Percentiles rank a stretch among this genome's conserved stretches.
Evolutionary conservation across 2,113 vertebrate genomes (phyloP).

Genomic region (Isurus oxyrinchus): DNA sequence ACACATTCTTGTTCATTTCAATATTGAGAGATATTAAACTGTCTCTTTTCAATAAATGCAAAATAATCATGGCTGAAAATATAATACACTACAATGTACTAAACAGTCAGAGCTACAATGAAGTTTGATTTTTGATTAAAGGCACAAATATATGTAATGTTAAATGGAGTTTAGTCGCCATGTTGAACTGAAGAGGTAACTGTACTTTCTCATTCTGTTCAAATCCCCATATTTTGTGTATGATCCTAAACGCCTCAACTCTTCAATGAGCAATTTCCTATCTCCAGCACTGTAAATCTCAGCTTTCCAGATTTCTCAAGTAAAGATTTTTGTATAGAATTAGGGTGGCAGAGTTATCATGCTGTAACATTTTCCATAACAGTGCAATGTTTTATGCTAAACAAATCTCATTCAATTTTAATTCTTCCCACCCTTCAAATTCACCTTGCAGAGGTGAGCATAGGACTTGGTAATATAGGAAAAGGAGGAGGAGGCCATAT

Average conservation of each 20-base stretch:
- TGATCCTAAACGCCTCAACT: background rate
- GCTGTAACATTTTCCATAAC: background rate
- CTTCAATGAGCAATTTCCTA: background rate
- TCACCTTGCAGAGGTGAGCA: background rate
- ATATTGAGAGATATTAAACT: too few species aligned
- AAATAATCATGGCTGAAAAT: too few species aligned
- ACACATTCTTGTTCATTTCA: too few species aligned
- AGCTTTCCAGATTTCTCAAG: background rate
- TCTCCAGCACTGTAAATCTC: background rate
- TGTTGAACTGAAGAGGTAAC: too few species aligned
- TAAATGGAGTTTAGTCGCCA: too few species aligned
- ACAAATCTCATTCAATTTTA: background rate
- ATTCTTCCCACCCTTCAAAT: background rate
- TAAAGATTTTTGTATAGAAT: background rate
- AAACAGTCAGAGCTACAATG: too few species aligned
- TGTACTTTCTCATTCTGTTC: background rate
- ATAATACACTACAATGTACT: too few species aligned
- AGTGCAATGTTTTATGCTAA: background rate
- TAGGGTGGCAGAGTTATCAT: background rate
- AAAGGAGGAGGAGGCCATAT: background rate
- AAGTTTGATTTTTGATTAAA: too few species aligned
- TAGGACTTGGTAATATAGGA: background rate
- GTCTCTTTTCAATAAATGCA: too few species aligned
- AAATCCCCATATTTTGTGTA: background rate
- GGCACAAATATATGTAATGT: too few species aligned